Percentiles rank a stretch among this genome's conserved stretches.
Evolutionary conservation across 1,140 invertebrate genomes (phyloP).

Genomic region (Heterodera schachtii): DNA sequence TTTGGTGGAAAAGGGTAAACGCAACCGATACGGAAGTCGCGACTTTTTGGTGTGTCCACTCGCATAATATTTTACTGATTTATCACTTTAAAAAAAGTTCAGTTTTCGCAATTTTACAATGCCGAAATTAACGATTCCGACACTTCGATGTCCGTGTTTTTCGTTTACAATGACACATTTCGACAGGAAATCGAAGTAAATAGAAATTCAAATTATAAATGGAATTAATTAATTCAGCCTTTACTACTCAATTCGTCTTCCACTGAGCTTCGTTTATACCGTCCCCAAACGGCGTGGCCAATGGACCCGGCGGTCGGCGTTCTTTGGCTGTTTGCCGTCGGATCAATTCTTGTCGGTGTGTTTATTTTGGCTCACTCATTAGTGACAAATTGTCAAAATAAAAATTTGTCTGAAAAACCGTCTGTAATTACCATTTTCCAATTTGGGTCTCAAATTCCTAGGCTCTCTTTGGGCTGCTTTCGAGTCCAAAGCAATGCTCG

Average conservation of each 20-base stretch:
- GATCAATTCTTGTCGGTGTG: slow-evolving; percentile 13
- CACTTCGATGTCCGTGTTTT: slow-evolving; percentile 40
- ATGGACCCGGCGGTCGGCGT: slow-evolving; percentile 30
- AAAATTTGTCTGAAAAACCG: no score
- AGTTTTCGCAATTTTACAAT: slow-evolving; percentile 61
- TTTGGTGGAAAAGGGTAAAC: slow-evolving; percentile 50
- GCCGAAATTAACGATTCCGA: slow-evolving; percentile 48
- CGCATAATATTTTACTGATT: not conserved
- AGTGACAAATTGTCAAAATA: not conserved
- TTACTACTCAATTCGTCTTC: slow-evolving; percentile 21
- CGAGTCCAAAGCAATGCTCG: not conserved
- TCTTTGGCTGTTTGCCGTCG: slow-evolving; percentile 37
- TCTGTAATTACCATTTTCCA: no score
- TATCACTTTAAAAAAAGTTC: slow-evolving; percentile 20
- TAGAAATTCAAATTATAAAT: slow-evolving; percentile 7
- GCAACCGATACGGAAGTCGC: slow-evolving; percentile 26
- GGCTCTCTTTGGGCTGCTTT: slow-evolving; percentile 24
- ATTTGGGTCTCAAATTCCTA: not conserved
- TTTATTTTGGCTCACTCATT: not conserved
- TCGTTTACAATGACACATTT: slow-evolving; percentile 48
- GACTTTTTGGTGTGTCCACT: slow-evolving; percentile 50
- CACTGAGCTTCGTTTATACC: slow-evolving; percentile 45
- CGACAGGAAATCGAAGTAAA: slow-evolving; percentile 27
- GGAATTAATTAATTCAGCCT: slow-evolving; percentile 19
- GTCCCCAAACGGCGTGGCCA: slow-evolving; percentile 35